Percentiles rank a stretch among this genome's conserved stretches.
Evolutionary conservation across 2,888 invertebrate species (phyloP).

Genomic region (Eristalis intricaria): DNA sequence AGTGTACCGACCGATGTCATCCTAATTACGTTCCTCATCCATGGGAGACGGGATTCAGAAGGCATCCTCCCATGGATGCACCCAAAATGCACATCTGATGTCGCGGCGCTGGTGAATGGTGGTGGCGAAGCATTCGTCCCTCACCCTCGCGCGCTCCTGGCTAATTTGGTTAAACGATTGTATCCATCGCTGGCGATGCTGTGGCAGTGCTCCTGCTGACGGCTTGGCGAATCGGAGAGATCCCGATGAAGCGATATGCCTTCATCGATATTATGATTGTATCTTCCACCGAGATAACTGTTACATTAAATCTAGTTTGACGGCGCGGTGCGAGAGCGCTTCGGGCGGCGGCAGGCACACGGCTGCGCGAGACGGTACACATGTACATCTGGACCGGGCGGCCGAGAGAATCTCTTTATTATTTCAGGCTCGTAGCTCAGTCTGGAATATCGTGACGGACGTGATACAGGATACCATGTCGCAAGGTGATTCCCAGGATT

Average conservation of each 20-base stretch:
- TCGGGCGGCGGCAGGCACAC: not conserved
- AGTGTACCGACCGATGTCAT: constrained; percentile 64
- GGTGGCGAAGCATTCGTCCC: not conserved
- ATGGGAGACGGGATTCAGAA: constrained; percentile 35
- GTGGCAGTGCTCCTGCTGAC: not conserved
- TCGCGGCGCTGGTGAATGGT: constrained; percentile 16
- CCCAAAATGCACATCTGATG: constrained; percentile 51
- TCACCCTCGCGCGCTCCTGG: constrained; percentile 23
- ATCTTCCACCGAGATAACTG: constrained; percentile 58
- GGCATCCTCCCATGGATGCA: not conserved
- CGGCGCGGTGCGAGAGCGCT: constrained; percentile 5
- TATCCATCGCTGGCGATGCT: constrained; percentile 40
- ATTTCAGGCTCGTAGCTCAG: constrained; percentile 63
- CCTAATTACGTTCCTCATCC: constrained; percentile 67
- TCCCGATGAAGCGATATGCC: constrained; percentile 63
- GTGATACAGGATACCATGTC: constrained; percentile 72
- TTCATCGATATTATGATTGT: constrained; percentile 64
- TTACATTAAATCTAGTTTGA: constrained; percentile 69
- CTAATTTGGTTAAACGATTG: constrained; percentile 70
- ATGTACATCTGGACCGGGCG: constrained; percentile 66
- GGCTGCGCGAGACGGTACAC: constrained; percentile 54
- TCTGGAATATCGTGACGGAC: constrained; percentile 69
- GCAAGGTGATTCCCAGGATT: constrained; percentile 72
- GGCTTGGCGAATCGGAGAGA: not conserved
- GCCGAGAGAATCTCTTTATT: constrained; percentile 67